Base-by-base conservation (phyloP, 2,797 vertebrate genomes). In the Otolemur crassicaudatus region DNA sequence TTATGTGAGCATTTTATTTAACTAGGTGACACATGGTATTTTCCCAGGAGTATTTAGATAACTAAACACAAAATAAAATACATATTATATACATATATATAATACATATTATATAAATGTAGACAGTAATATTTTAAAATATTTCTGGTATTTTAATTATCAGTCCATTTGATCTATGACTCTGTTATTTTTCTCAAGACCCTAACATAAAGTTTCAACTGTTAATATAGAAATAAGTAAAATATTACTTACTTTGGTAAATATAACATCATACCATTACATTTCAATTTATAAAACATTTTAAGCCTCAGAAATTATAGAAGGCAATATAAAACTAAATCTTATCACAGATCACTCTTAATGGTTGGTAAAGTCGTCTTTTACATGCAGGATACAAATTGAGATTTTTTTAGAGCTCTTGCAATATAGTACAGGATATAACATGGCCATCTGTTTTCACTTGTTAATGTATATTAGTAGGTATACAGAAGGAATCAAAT, bases 1-100 rank as follows among this genome's bases (percentile, higher is more conserved):
- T 87, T 91, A 90, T 56, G 43, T 53, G 34, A 84, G 81, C 77
- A 97, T 70, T 85, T 92, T 93, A 84, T 82, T 94, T 93, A 95
- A 94, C 43, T 56, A 16, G 76, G 40, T 95, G 80, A 86, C 56
- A 76, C 49, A 0, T 82, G 81, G 49, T 79, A 91, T 94, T 90
- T 94, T 93, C 82, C 72, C 49, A 93, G 40, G 43, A 85, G 13
- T 91, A 88, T 70, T 93, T 94, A 73, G 23, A 70, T 63, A 91
- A 63, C 23, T 72, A 89, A 72, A 73, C 60, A 81, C 17, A 75
- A 95, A 91, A 70, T 70, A 85, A 94, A 93, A 84, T 43, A 43
- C 40, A 43, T 43, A 43, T 65, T 79, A 13, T 14, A 80, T 56
- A 79, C 40, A 40, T 5, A 40, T 40, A 40, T 5, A 40, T 40